These are phyloP conservation scores for Volucella bombylans DNA, from an alignment of 2,888 invertebrate species.

Conservation along the genomic window DNA sequence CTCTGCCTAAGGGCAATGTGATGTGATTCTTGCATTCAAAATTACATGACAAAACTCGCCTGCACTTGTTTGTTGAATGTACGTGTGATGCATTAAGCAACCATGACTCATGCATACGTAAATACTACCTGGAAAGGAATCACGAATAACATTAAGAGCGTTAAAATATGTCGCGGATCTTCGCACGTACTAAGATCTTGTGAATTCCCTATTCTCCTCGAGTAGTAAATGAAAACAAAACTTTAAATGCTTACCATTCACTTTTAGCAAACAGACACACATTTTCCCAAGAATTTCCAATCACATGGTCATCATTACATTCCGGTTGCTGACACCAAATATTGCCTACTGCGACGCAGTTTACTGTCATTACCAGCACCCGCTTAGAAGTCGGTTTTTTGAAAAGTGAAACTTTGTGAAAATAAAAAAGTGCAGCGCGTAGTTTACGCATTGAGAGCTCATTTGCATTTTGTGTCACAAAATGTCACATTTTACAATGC, in stretches of 20 bases:
- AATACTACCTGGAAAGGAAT: neutral
- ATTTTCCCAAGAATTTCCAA: slow-evolving; percentile 3
- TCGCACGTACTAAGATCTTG: too few species aligned
- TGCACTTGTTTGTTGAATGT: too few species aligned
- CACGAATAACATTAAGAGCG: neutral
- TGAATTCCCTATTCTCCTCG: too few species aligned
- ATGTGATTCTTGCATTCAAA: too few species aligned
- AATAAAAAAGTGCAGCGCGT: slow-evolving; percentile 13
- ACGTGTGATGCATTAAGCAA: too few species aligned
- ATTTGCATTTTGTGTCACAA: slow-evolving; percentile 35
- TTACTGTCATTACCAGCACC: neutral
- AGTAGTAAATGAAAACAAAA: neutral
- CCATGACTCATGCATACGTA: too few species aligned
- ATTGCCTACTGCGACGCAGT: neutral
- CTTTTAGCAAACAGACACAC: neutral
- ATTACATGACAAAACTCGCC: too few species aligned
- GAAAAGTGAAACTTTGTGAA: slow-evolving; percentile 24
- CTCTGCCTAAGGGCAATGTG: too few species aligned
- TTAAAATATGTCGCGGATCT: too few species aligned
- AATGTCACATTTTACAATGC: slow-evolving; percentile 9
- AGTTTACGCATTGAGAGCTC: slow-evolving; percentile 3
- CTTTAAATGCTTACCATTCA: neutral
- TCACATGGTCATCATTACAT: slow-evolving; percentile 1
- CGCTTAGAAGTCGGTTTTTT: neutral
- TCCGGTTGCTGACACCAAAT: slow-evolving; percentile 32